Conservation (phyloP, 2,888 invertebrate genomes). For the Drosophila eohydei region DNA sequence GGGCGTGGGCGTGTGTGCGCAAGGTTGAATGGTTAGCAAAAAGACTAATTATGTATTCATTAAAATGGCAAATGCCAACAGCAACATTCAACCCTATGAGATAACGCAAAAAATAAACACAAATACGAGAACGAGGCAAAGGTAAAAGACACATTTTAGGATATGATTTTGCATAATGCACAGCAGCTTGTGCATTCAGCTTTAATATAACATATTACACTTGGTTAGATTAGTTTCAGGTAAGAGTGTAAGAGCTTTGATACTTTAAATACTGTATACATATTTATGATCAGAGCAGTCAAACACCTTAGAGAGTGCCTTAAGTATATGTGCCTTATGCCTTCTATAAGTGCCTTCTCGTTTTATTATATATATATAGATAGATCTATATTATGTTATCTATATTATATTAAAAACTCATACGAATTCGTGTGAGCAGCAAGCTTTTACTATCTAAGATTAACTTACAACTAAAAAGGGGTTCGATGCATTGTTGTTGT, state of each 20-base stretch:
- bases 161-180: constrained; percentile 59
- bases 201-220: background rate
- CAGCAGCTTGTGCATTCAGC: constrained; percentile 23
- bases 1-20: constrained; percentile 8
- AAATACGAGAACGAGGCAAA: constrained; percentile 2
- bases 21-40: constrained; percentile 60
- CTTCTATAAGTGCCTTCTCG: too few relatives aligned
- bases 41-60: constrained; percentile 82
- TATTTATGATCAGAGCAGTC: too few relatives aligned
- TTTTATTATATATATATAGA: too few relatives aligned
- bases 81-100: constrained; percentile 22
- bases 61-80: constrained; percentile 74
- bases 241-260: background rate
- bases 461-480: constrained; percentile 25
- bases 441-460: constrained; percentile 37
- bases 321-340: too few relatives aligned
- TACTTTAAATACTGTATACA: background rate
- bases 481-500: constrained; percentile 1
- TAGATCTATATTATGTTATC: too few relatives aligned
- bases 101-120: constrained; percentile 12
- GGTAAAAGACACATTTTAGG: constrained; percentile 4
- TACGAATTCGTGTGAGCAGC: background rate
- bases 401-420: background rate
- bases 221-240: background rate
- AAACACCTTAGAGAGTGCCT: too few relatives aligned